phyloP scores from a whole-genome alignment of 2,797 vertebrate genomes.

The Geotrypetes seraphini region DNA sequence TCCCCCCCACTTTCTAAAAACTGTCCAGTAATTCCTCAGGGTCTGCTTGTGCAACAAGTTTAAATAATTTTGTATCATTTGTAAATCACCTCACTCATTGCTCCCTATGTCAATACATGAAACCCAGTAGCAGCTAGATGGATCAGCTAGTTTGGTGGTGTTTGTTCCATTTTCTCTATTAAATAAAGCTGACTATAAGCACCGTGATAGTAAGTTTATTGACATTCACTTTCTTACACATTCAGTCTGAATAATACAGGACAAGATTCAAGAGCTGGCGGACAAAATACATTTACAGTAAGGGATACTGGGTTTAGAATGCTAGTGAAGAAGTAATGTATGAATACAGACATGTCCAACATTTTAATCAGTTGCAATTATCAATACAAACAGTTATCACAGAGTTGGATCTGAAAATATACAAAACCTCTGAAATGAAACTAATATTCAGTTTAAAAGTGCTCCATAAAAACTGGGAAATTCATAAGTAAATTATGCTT shows the following conservation, averaged over 20 bases:
- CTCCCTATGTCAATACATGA: too few species aligned
- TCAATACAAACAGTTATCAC: constrained; percentile 36
- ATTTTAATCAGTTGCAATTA: constrained; percentile 36
- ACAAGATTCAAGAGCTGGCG: constrained; percentile 25
- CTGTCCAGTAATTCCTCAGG: too few species aligned
- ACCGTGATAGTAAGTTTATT: constrained; percentile 31
- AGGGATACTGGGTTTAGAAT: constrained; percentile 21
- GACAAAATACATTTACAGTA: constrained; percentile 30
- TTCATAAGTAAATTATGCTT: constrained; percentile 44
- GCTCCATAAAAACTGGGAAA: constrained; percentile 60
- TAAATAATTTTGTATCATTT: too few species aligned
- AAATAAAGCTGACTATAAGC: too few species aligned
- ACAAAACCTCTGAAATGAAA: constrained; percentile 54
- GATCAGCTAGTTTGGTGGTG: too few species aligned
- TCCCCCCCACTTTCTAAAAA: too few species aligned
- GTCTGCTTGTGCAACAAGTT: too few species aligned
- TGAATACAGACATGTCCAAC: constrained; percentile 23
- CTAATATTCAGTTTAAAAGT: constrained; percentile 52
- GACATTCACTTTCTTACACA: constrained; percentile 34
- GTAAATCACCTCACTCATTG: too few species aligned
- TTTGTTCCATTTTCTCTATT: too few species aligned
- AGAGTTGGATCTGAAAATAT: constrained; percentile 45
- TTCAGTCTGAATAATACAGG: constrained; percentile 34
- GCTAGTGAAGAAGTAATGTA: constrained; percentile 30
- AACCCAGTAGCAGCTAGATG: too few species aligned